These are phyloP conservation scores for Brachionus paranguensis DNA, from an alignment of 1,140 invertebrate genomes.

Conservation along the genomic window DNA sequence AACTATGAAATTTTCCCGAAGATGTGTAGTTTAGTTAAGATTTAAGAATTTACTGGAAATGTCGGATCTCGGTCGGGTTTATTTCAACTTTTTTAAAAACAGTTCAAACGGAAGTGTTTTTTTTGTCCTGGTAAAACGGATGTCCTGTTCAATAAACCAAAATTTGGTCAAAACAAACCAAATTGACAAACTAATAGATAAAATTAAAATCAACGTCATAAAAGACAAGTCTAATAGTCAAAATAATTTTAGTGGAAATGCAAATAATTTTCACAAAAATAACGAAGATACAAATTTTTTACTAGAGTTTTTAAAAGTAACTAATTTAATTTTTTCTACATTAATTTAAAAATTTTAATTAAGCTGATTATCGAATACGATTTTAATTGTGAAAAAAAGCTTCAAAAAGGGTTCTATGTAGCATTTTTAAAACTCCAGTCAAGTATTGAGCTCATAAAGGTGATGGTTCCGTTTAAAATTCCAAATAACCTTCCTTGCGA, in stretches of 20 bases:
- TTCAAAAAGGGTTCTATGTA: conserved; percentile 79
- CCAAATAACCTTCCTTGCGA: conserved; percentile 87
- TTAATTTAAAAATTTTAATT: neutral
- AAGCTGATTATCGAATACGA: conserved; percentile 10
- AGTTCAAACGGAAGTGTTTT: conserved; percentile 28
- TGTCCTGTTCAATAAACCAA: neutral
- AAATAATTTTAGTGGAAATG: neutral
- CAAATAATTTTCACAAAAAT: neutral
- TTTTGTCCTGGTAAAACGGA: conserved; percentile 27
- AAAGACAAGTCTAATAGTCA: neutral
- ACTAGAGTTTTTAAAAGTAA: neutral
- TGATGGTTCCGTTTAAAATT: conserved; percentile 79
- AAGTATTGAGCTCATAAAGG: conserved; percentile 82
- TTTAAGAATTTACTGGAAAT: conserved; percentile 16
- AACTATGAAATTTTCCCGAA: neutral
- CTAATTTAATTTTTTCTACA: neutral
- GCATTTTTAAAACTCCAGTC: conserved; percentile 91
- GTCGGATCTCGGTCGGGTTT: neutral
- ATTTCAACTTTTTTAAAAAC: conserved; percentile 2
- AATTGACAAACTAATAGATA: neutral
- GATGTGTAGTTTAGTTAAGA: neutral
- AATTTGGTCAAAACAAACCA: neutral
- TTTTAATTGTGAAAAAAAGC: conserved; percentile 40
- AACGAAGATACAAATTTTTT: conserved; percentile 24
- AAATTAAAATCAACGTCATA: neutral